Evolutionary conservation across 2,797 vertebrate species (phyloP), one percentile per base, ranked within the genome.

Genomic region (Iguana delicatissima): DNA sequence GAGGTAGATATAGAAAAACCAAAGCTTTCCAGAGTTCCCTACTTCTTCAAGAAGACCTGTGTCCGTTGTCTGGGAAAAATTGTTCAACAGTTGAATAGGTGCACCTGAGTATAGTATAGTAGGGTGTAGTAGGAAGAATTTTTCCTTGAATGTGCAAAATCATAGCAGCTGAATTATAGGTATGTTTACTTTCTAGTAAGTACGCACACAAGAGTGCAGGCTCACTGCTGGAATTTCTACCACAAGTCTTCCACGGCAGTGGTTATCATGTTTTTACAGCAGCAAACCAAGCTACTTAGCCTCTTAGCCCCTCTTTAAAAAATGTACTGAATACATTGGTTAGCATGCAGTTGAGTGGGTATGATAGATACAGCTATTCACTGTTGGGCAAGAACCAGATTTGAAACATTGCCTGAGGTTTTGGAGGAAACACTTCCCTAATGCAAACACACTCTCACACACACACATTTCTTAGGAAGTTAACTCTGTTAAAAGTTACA

Each of bases 91-190:
- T 64, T 64, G 62, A 22, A 22, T 64, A 64, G 62, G 62, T 64
- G 62, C 52, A 52, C 52, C 52, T 52, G 52, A 4, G 42, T 46
- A 46, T 46, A 46, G 42, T 46, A 46, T 46, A 46, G 42, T 46
- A 46, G n/a, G 52, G 42, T 35, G 0, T 1, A 1, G 20, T 26
- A 72, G 57, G 81, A 79, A 64, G 18, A 16, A 22, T 59, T 74
- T 52, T 9, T 3, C 77, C 89, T 90, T 91, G 92, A 79, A 67
- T 81, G 32, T 72, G 24, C 38, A 50, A 16, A 62, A 74, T 86
- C 9, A 87, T 89, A 91, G 73, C 1, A 57, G 91, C 91, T 91
- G 50, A 32, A 1, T n/a, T 35, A 13, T n/a, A 20, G 29, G 18
- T 12, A 38, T n/a, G 50, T 42, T 26, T 35, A 72, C 24, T 35